Conservation (phyloP, 37 sponge, comb jelly and placozoan genomes). For the Lycopodina hypogea region DNA sequence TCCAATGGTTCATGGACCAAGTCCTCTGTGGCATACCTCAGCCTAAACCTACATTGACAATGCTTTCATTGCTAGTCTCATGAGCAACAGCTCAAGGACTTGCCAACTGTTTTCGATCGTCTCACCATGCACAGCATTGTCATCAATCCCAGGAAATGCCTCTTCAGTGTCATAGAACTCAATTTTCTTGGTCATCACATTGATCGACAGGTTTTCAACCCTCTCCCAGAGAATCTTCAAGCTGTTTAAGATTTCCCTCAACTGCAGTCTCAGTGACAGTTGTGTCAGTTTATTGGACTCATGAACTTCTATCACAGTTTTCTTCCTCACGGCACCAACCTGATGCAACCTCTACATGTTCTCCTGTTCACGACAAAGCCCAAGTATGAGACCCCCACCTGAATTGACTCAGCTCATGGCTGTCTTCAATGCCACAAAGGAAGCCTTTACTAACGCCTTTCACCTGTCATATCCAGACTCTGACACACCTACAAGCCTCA, state of each 20-base stretch:
- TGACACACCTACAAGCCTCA: conserved; percentile 35
- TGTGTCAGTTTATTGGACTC: no score
- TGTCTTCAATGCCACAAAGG: conserved; percentile 16
- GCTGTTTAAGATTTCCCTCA: conserved; percentile 50
- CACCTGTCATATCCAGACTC: conserved; percentile 40
- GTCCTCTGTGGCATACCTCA: conserved; percentile 52
- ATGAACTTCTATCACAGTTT: conserved; percentile 37
- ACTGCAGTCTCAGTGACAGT: conserved; percentile 34
- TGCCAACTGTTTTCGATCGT: no score
- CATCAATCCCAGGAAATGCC: conserved; percentile 49
- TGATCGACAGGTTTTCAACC: no score
- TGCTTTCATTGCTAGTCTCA: conserved; percentile 44
- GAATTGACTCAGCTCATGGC: conserved; percentile 21
- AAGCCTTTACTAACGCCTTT: conserved; percentile 38
- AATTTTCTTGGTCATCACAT: conserved; percentile 51
- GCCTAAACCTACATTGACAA: no score
- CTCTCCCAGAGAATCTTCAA: conserved; percentile 39
- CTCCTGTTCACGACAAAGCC: not conserved
- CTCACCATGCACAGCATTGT: no score
- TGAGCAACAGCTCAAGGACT: conserved; percentile 45
- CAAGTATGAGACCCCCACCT: not conserved
- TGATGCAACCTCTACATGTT: conserved; percentile 47
- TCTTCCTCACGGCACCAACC: conserved; percentile 27
- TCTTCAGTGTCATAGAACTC: conserved; percentile 18
- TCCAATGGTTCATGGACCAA: conserved; percentile 61